phyloP scores from a whole-genome alignment of 1,140 invertebrate genomes.

The Mercenaria mercenaria region DNA sequence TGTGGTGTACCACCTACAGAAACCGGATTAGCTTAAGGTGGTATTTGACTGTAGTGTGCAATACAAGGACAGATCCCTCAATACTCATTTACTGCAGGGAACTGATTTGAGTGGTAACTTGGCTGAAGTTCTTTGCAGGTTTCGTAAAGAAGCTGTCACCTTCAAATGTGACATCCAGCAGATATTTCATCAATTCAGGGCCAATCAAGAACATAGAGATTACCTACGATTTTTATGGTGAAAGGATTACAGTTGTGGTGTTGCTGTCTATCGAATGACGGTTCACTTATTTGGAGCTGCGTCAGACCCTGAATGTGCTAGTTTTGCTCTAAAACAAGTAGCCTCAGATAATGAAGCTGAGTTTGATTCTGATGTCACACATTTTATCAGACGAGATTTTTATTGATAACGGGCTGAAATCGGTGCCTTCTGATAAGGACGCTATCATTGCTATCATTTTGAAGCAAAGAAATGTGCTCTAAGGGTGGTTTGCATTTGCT shows the following conservation, averaged over 20 bases:
- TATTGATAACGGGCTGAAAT: constrained; percentile 52
- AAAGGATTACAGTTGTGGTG: constrained; percentile 40
- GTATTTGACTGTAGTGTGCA: constrained; percentile 72
- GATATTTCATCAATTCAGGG: constrained; percentile 50
- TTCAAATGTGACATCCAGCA: constrained; percentile 64
- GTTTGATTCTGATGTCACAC: neutral
- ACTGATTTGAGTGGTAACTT: constrained; percentile 68
- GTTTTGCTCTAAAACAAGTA: constrained; percentile 57
- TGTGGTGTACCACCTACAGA: constrained; percentile 64
- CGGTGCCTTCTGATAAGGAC: constrained; percentile 23
- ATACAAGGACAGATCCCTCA: constrained; percentile 58
- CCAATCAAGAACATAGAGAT: neutral
- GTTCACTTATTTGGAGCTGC: constrained; percentile 66
- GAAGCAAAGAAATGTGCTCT: constrained; percentile 10
- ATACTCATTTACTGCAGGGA: constrained; percentile 65
- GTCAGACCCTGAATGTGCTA: constrained; percentile 65
- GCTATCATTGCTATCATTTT: constrained; percentile 40
- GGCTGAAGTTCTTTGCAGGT: constrained; percentile 56
- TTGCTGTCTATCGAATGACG: constrained; percentile 55
- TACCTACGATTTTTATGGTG: constrained; percentile 62
- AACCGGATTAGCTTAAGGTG: constrained; percentile 66
- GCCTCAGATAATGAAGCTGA: constrained; percentile 31
- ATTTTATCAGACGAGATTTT: constrained; percentile 46
- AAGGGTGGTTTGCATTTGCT: constrained; percentile 56
- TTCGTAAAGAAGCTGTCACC: constrained; percentile 55